Percentiles rank a stretch among this genome's conserved stretches.
Conservation (phyloP, 2,888 invertebrate genomes). For the Slavum lentiscoides region DNA sequence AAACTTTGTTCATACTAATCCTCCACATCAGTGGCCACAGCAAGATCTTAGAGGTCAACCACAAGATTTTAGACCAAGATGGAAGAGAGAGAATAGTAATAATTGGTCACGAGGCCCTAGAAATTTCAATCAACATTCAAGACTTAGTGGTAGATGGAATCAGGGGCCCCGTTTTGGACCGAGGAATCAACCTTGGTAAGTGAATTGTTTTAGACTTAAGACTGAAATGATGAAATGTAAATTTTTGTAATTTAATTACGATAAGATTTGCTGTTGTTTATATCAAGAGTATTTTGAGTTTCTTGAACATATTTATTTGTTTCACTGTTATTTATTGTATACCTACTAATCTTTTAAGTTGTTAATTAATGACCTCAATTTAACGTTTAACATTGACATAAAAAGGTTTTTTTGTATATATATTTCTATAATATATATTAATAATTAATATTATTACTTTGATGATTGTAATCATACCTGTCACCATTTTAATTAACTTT, state of each 20-base stretch:
- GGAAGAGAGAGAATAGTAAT: slow-evolving; percentile 33
- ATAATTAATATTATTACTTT: background rate
- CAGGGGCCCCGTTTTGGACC: slow-evolving; percentile 38
- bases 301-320: slow-evolving; percentile 28
- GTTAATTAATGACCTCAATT: slow-evolving; percentile 12
- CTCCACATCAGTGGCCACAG: slow-evolving; percentile 28
- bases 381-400: background rate
- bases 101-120: slow-evolving; percentile 43
- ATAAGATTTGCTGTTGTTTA: slow-evolving; percentile 32
- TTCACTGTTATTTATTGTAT: slow-evolving; percentile 43
- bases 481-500: background rate
- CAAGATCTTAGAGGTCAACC: slow-evolving; percentile 12
- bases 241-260: slow-evolving; percentile 29
- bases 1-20: slow-evolving; percentile 15
- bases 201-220: slow-evolving; percentile 35
- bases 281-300: slow-evolving; percentile 1
- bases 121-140: slow-evolving; percentile 31
- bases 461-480: slow-evolving; percentile 8
- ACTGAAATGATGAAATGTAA: slow-evolving; percentile 43
- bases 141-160: slow-evolving; percentile 36
- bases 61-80: slow-evolving; percentile 32
- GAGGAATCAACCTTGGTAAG: slow-evolving; percentile 49
- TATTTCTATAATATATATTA: slow-evolving; percentile 1
- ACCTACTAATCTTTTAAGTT: background rate
- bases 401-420: background rate